Evolutionary conservation across 2,113 vertebrate species (phyloP).

Genomic region (Cichladusa arquata): DNA sequence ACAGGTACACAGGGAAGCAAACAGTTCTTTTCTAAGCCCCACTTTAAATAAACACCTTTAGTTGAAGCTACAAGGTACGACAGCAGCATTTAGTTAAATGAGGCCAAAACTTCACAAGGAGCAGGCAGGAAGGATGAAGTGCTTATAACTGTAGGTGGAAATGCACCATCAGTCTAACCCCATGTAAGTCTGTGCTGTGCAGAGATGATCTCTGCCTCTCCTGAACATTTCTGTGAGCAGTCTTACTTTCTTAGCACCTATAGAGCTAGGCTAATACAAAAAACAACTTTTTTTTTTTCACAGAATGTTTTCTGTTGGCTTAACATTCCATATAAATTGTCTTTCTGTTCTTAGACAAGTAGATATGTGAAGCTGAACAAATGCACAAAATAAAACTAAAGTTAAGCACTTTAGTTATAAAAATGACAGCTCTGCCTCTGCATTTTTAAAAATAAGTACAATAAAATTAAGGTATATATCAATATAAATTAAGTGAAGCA

Average conservation of each 20-base stretch:
- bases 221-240: not conserved
- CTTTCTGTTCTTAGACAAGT: not conserved
- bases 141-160: not conserved
- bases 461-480: not conserved
- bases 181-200: not conserved
- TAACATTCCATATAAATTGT: not conserved
- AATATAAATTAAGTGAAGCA: not conserved
- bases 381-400: not conserved
- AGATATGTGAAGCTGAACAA: not conserved
- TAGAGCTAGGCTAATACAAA: not conserved
- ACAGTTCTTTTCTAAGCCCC: not conserved
- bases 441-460: not conserved
- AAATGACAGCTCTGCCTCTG: not conserved
- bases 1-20: not conserved
- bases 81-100: not conserved
- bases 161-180: not conserved
- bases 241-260: not conserved
- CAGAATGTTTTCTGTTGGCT: not conserved
- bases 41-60: not conserved
- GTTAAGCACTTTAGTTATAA: not conserved
- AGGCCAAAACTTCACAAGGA: not conserved
- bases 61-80: not conserved
- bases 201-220: not conserved
- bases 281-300: fast-evolving
- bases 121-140: not conserved